Evolutionary conservation across 2,113 vertebrate genomes (phyloP).

Genomic region (Spilogale gracilis): DNA sequence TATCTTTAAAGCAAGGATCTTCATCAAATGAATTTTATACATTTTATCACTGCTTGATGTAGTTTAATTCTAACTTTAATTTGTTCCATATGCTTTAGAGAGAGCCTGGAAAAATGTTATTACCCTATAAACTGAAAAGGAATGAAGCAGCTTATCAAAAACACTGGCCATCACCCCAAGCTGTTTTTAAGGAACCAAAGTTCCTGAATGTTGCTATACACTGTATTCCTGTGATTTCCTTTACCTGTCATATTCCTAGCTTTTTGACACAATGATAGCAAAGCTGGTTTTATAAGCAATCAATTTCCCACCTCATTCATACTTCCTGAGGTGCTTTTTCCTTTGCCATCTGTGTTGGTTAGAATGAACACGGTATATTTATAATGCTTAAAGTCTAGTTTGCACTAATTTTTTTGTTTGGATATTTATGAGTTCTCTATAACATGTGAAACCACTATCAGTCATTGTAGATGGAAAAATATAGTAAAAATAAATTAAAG

Average conservation of each 20-base stretch:
- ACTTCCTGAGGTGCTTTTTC: background rate
- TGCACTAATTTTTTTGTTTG: background rate
- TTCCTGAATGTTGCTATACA: background rate
- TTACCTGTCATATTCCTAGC: background rate
- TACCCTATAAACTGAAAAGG: background rate
- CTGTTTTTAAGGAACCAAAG: slow-evolving; percentile 29
- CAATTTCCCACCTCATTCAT: background rate
- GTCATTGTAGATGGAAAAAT: slow-evolving; percentile 5
- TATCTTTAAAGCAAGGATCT: background rate
- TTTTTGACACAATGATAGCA: background rate
- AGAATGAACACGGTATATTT: background rate
- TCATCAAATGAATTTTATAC: background rate
- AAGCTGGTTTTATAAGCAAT: background rate
- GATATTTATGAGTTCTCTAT: background rate
- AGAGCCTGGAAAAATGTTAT: background rate
- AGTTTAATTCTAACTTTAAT: slow-evolving; percentile 14
- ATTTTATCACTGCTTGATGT: background rate
- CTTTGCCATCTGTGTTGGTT: slow-evolving; percentile 12
- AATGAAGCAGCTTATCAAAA: background rate
- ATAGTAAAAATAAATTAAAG: slow-evolving; percentile 52
- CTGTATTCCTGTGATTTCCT: background rate
- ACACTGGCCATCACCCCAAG: background rate
- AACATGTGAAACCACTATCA: slow-evolving; percentile 13
- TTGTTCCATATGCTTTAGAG: background rate
- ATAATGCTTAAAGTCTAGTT: slow-evolving; percentile 24